Base-by-base conservation (phyloP, 2,888 invertebrate genomes). In the Microctonus aethiopoides region DNA sequence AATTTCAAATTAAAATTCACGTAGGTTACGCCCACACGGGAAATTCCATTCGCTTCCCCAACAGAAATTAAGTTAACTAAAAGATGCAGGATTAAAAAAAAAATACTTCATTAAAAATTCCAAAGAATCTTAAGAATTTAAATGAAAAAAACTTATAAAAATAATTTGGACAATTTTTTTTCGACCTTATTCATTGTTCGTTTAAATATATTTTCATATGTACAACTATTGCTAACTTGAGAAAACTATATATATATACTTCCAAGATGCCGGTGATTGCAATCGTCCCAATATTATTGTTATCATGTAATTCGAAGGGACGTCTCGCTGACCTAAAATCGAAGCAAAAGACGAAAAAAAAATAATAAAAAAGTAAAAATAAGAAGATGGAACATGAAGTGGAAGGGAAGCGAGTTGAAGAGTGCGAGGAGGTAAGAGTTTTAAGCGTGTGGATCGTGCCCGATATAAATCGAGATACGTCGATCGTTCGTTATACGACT, bases 1-100 rank as follows among this genome's bases (percentile, higher is more conserved):
- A 82, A 82, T 82, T 82, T 80, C 79, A 79, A 80, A 82, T 82
- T 81, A 81, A 82, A 82, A 82, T 82, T 82, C 81, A 82, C 81
- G 79, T 56, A 20, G 41, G 65, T 65, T 56, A 65, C 65, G 56
- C 65, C 65, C 56, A 65, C 56, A 56, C 41, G 22, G 29, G 24
- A 46, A 20, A 65, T 65, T 65, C 65, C 65, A 56, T 36, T 39
- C 54, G 36, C 24, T 56, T 2, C n/a, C 39, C 36, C 22, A 39
- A 46, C 7, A 46, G 20, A 52, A 63, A 51, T 54, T 64, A 54
- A 64, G 52, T 54, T 34, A 56, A 36, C 56, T 39, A 34, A 54
- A 16, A 64, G 26, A n/a, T 32, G 20, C n/a, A 24, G n/a, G 26
- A 16, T 13, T 20, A n/a, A 56, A 36, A 26, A 65, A 56, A 54